phyloP scores from a whole-genome alignment of 2,797 vertebrate genomes.

The Cottoperca gobio region DNA sequence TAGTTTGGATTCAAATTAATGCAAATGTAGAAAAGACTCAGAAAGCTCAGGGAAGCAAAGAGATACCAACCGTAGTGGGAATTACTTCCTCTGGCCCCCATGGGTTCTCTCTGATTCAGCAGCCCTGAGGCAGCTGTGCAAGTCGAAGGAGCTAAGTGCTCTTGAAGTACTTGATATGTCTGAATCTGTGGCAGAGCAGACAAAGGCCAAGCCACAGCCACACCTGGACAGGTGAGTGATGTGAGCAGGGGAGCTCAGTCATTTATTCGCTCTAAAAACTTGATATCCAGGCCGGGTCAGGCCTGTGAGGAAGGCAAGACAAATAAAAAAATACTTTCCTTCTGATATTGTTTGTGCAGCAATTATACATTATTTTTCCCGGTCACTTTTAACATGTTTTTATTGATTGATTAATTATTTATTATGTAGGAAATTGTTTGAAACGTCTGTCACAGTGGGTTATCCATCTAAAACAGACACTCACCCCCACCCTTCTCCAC shows the following conservation, averaged over 20 bases:
- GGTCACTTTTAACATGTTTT: not conserved
- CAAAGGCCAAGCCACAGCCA: constrained; percentile 42
- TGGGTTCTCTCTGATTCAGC: constrained; percentile 37
- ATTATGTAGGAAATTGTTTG: not conserved
- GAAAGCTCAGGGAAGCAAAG: not conserved
- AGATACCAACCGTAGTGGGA: not conserved
- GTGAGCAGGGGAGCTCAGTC: constrained; percentile 13
- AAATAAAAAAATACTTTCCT: not conserved
- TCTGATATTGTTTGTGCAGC: not conserved
- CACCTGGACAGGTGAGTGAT: constrained; percentile 65
- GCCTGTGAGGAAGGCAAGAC: not conserved
- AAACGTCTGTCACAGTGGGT: not conserved
- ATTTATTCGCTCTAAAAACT: constrained; percentile 19
- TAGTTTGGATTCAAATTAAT: constrained; percentile 6
- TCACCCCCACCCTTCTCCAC: not conserved
- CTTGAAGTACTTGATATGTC: constrained; percentile 52
- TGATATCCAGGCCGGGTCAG: constrained; percentile 1
- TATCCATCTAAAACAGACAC: constrained; percentile 58
- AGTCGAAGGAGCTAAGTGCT: constrained; percentile 49
- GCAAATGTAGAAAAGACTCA: not conserved
- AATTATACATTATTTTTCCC: not conserved
- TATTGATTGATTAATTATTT: not conserved
- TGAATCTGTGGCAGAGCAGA: constrained; percentile 38
- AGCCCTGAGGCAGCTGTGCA: constrained; percentile 31
- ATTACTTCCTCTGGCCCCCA: constrained; percentile 21